phyloP scores from a whole-genome alignment of 2,113 vertebrate genomes.

The Hyaena hyaena region DNA sequence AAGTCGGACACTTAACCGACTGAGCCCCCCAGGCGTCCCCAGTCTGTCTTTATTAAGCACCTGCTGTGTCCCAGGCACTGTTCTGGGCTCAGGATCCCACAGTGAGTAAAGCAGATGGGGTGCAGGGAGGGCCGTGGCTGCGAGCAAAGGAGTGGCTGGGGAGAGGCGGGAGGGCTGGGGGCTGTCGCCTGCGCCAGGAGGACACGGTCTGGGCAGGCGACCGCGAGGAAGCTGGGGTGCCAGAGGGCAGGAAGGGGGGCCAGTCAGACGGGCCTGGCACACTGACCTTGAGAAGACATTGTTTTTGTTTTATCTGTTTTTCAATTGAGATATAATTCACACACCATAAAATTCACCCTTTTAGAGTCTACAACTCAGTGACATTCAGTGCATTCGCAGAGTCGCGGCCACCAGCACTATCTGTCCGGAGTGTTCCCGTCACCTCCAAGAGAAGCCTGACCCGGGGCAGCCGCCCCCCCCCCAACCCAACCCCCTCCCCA shows the following conservation, averaged over 20 bases:
- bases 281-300: neutral
- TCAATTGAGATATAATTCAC: neutral
- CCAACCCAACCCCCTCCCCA: too few relatives aligned
- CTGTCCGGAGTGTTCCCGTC: neutral
- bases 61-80: neutral
- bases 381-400: neutral
- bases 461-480: too few relatives aligned
- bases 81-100: neutral
- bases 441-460: neutral
- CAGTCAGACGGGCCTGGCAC: neutral
- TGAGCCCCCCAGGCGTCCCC: too few relatives aligned
- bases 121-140: neutral
- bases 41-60: neutral
- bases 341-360: neutral
- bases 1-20: too few relatives aligned
- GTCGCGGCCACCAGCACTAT: fast-evolving
- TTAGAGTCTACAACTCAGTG: neutral
- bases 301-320: neutral
- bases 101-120: neutral
- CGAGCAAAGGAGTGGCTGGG: neutral
- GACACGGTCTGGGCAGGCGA: neutral
- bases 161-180: neutral
- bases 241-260: neutral
- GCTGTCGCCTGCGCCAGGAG: fast-evolving
- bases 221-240: neutral